Evolutionary conservation across 2,797 vertebrate genomes (phyloP), one percentile per base, ranked within the genome.

Genomic region (Salmo trutta): DNA sequence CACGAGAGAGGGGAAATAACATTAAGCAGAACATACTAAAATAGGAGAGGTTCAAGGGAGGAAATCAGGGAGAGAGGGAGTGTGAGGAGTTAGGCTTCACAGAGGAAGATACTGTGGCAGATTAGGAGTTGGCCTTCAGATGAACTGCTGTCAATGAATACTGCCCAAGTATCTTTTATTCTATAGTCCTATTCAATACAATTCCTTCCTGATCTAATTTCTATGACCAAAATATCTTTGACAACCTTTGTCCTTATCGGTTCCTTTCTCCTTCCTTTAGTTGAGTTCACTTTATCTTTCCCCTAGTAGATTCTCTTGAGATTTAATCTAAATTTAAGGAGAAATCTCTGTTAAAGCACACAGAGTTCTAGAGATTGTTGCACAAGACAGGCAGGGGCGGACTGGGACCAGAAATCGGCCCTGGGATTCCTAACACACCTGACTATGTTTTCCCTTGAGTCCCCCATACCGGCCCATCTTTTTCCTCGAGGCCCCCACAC

Each of bases 1-100:
- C 76, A 77, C 77, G 66, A 81, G 82, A 82, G 84, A 10, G 21
- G 59, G 41, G 41, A 80, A 88, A 85, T 87, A 78, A 79, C 75
- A 75, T 87, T 80, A 76, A 77, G 82, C 71, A 79, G 86, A 92
- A 89, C 90, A 91, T 87, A 90, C 92, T 94, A 93, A 94, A 94
- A 91, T 92, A 92, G 92, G 91, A 91, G 88, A 86, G 73, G 87
- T 88, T 82, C 75, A 75, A 19, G 41, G 71, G 19, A 78, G 75
- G 64, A 33, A 33, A 10, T n/a, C 52, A 54, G 65, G 6, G 70
- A 68, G 75, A 70, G 41, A 19, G 33, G 64, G 21, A 24, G 51
- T 52, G 21, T 3, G 75, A 68, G 76, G 79, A 62, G 77, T 86
- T 75, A 77, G 70, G 24, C 71, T 69, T n/a, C 47, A 74, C 47